Evolutionary conservation across 1,140 invertebrate species (phyloP).

Genomic region (Zaprionus ornatus): DNA sequence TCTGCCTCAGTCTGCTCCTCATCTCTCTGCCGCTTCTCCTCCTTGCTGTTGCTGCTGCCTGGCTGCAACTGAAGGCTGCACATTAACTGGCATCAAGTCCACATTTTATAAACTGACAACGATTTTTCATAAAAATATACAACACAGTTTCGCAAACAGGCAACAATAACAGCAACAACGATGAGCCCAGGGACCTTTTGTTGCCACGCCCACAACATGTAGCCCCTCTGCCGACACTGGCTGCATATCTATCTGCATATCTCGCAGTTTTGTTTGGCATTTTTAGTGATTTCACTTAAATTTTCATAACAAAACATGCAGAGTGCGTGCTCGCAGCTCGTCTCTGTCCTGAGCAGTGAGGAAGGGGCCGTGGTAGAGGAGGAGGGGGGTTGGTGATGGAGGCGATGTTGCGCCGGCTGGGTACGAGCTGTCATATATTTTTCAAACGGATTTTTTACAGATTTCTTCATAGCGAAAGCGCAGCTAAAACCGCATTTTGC

Average conservation of each 20-base stretch:
- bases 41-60: not conserved
- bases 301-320: slow-evolving; percentile 80
- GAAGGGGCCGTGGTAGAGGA: not conserved
- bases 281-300: slow-evolving; percentile 82
- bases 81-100: slow-evolving; percentile 59
- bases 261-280: slow-evolving; percentile 76
- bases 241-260: slow-evolving; percentile 61
- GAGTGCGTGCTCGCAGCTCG: slow-evolving; percentile 72
- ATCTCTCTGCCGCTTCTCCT: not conserved
- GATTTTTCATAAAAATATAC: slow-evolving; percentile 65
- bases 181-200: slow-evolving; percentile 56
- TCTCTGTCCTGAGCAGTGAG: not conserved
- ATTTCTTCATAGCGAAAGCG: slow-evolving; percentile 49
- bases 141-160: not conserved
- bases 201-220: not conserved
- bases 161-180: slow-evolving; percentile 11
- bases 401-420: not conserved
- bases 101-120: slow-evolving; percentile 79
- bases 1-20: not conserved
- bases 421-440: slow-evolving; percentile 71
- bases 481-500: slow-evolving; percentile 77
- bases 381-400: not conserved
- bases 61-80: slow-evolving; percentile 59
- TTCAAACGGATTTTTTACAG: slow-evolving; percentile 71
- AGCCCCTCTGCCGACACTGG: not conserved